Conservation (phyloP, 2,113 vertebrate species). For the Hirundichthys speculiger region DNA sequence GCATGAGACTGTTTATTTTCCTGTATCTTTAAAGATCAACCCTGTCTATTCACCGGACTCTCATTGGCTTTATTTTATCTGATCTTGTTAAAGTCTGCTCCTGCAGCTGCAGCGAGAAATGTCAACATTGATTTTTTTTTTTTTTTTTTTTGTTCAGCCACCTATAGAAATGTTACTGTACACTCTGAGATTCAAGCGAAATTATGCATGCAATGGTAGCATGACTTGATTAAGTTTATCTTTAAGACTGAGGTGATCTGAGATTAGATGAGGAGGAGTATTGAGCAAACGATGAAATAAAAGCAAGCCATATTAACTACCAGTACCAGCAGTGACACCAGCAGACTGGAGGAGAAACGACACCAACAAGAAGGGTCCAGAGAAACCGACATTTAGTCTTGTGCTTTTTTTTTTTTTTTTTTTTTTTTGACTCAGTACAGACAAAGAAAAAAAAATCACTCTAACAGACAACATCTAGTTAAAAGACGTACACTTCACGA, state of each 20-base stretch:
- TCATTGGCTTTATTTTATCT: no score
- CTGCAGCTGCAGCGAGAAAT: constrained; percentile 28
- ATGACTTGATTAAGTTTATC: constrained; percentile 27
- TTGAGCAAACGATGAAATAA: constrained; percentile 9
- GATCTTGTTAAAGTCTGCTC: constrained; percentile 12
- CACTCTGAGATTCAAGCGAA: constrained; percentile 57
- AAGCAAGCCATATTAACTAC: constrained; percentile 19
- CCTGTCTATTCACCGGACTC: no score
- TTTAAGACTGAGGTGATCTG: constrained; percentile 37
- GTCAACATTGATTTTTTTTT: constrained; percentile 56
- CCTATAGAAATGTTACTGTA: neutral
- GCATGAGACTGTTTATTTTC: neutral
- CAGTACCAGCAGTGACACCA: neutral
- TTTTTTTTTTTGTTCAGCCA: no score
- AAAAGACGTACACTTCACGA: constrained; percentile 26
- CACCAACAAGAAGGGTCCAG: constrained; percentile 40
- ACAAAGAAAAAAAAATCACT: constrained; percentile 49
- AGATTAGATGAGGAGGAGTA: neutral
- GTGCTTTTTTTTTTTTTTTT: no score
- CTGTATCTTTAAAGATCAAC: no score
- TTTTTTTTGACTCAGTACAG: constrained; percentile 48
- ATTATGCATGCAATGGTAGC: constrained; percentile 47
- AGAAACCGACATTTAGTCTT: constrained; percentile 53
- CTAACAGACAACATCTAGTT: constrained; percentile 19
- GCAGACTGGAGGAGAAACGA: constrained; percentile 23